These are phyloP conservation scores for Rhinophrynus dorsalis DNA, from an alignment of 2,797 vertebrate genomes.

Conservation along the genomic window DNA sequence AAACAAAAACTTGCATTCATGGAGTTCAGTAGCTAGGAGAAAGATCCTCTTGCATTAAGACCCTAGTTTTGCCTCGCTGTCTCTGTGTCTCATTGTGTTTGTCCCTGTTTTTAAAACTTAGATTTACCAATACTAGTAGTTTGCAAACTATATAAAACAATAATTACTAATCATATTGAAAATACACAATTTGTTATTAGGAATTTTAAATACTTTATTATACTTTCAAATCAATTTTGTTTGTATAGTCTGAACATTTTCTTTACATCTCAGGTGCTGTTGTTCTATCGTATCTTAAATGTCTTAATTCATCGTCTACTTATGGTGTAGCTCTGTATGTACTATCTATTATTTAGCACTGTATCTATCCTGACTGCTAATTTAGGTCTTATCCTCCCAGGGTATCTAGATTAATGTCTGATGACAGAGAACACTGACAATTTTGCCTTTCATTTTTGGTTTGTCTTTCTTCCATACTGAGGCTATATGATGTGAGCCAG, in stretches of 20 bases:
- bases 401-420: slow-evolving; percentile 11
- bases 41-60: too few species aligned
- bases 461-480: background rate
- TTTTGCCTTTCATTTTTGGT: background rate
- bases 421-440: slow-evolving; percentile 1
- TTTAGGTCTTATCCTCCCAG: slow-evolving; percentile 11
- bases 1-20: too few species aligned
- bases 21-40: too few species aligned
- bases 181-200: background rate
- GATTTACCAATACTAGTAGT: too few species aligned
- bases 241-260: background rate
- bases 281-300: background rate
- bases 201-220: background rate
- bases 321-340: background rate
- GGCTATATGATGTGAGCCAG: background rate
- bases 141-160: too few species aligned
- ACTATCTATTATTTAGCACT: slow-evolving; percentile 3
- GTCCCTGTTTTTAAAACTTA: too few species aligned
- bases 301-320: slow-evolving; percentile 2
- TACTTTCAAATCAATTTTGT: background rate
- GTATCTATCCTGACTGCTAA: background rate
- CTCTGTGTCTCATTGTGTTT: too few species aligned
- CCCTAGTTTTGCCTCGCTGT: too few species aligned
- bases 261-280: background rate
- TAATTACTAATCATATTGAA: too few species aligned